A percentile compares a stretch with the other conserved stretches of the same genome.
These are phyloP conservation scores for Napeogenes inachia DNA, from an alignment of 2,888 invertebrate genomes.

Conservation along the genomic window DNA sequence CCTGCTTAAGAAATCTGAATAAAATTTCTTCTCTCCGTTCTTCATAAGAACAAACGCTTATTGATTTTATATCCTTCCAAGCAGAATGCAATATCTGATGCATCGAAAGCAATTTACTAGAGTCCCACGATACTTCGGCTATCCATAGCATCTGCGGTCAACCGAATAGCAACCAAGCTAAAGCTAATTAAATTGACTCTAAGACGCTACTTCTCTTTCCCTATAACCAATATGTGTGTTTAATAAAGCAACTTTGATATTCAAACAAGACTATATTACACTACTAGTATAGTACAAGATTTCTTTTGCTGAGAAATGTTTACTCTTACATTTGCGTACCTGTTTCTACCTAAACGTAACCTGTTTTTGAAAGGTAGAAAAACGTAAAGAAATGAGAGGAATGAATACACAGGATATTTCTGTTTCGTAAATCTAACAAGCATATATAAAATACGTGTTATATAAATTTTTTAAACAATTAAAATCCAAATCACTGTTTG, in stretches of 20 bases:
- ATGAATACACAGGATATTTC: too few relatives aligned
- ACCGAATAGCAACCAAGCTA: conserved; percentile 24
- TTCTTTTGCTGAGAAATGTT: too few relatives aligned
- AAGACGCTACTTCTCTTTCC: conserved; percentile 7
- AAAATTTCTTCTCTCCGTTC: conserved; percentile 3
- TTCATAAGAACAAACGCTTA: conserved; percentile 17
- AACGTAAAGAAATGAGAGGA: too few relatives aligned
- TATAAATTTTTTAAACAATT: too few relatives aligned
- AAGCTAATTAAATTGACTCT: conserved; percentile 28
- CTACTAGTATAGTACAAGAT: too few relatives aligned
- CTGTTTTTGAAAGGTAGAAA: too few relatives aligned
- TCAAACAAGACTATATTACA: neutral
- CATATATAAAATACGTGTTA: too few relatives aligned
- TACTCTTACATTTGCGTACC: too few relatives aligned
- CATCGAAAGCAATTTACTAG: conserved; percentile 27
- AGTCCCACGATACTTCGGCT: conserved; percentile 23
- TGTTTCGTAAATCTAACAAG: too few relatives aligned
- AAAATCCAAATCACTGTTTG: too few relatives aligned
- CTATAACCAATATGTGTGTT: neutral
- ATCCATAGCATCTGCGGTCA: conserved; percentile 25
- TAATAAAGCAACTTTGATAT: neutral
- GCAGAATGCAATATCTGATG: conserved; percentile 24
- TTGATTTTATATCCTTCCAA: conserved; percentile 19
- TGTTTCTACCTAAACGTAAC: too few relatives aligned
- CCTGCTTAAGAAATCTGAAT: neutral